Evolutionary conservation across 2,888 invertebrate genomes (phyloP).

Genomic region (Dromius quadrimaculatus): DNA sequence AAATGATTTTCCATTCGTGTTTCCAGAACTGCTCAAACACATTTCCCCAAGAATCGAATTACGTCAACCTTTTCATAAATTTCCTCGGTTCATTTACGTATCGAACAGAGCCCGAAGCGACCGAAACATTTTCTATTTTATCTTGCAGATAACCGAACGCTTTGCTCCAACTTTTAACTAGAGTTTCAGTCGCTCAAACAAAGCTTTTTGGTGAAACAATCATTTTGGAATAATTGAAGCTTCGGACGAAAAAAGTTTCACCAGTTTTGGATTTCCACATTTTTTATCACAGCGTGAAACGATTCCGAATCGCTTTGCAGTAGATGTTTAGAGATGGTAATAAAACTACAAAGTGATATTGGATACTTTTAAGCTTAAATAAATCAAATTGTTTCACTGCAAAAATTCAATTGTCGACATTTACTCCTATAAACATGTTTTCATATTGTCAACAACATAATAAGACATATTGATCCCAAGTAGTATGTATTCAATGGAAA

Average conservation of each 20-base stretch:
- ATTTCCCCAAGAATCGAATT: slow-evolving; percentile 21
- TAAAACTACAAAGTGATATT: too few species aligned
- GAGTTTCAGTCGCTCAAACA: slow-evolving; percentile 24
- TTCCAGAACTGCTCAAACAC: slow-evolving; percentile 31
- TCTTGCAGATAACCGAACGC: slow-evolving; percentile 24
- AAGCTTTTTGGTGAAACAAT: slow-evolving; percentile 32
- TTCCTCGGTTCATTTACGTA: slow-evolving; percentile 31
- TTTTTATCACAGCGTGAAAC: too few species aligned
- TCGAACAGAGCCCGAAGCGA: slow-evolving; percentile 13
- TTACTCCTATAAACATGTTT: too few species aligned
- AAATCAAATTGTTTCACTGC: too few species aligned
- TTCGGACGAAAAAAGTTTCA: slow-evolving; percentile 20
- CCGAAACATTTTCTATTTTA: slow-evolving; percentile 36
- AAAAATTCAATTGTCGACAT: too few species aligned
- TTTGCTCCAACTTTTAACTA: slow-evolving; percentile 15
- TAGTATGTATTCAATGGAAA: too few species aligned
- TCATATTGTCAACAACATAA: too few species aligned
- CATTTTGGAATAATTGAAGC: slow-evolving; percentile 33
- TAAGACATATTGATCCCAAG: too few species aligned
- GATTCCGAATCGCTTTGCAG: too few species aligned
- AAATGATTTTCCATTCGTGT: too few species aligned
- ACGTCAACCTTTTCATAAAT: slow-evolving; percentile 30
- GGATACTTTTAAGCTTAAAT: too few species aligned
- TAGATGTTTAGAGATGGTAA: too few species aligned
- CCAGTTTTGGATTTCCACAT: neutral